These are phyloP conservation scores for Drosophila trapezifrons DNA, from an alignment of 1,140 invertebrate genomes.

Conservation along the genomic window DNA sequence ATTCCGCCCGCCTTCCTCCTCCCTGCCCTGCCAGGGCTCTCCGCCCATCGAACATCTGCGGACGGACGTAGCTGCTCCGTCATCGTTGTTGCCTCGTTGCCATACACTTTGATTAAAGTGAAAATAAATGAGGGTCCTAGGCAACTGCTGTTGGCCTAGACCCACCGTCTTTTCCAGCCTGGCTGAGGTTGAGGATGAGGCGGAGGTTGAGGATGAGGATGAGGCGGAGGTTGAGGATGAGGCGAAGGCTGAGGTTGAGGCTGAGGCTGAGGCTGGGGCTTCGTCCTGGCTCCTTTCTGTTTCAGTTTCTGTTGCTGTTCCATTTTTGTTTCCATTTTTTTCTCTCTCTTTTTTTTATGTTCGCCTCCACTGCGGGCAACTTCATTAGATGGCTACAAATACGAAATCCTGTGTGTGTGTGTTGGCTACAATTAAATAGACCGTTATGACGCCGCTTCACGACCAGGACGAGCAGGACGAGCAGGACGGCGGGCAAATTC, in stretches of 20 bases:
- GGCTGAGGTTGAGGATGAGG: too few relatives aligned
- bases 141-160: constrained; percentile 64
- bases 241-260: too few relatives aligned
- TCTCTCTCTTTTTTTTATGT: constrained; percentile 1
- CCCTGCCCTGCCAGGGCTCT: not conserved
- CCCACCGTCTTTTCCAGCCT: constrained; percentile 33
- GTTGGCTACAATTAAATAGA: constrained; percentile 66
- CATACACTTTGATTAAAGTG: constrained; percentile 81
- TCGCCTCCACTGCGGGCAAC: constrained; percentile 48
- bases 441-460: constrained; percentile 38
- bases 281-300: constrained; percentile 10
- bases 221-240: too few relatives aligned
- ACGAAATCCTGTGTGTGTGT: constrained; percentile 23
- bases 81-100: constrained; percentile 49
- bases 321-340: constrained; percentile 1
- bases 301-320: constrained; percentile 8
- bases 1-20: not conserved
- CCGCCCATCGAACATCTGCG: constrained; percentile 28
- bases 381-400: constrained; percentile 74
- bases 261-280: too few relatives aligned
- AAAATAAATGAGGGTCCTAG: constrained; percentile 82
- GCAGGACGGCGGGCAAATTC: constrained; percentile 35
- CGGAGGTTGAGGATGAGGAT: too few relatives aligned
- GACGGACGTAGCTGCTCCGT: constrained; percentile 18
- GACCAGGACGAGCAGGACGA: constrained; percentile 1